Conservation (phyloP, 2,113 vertebrate genomes). For the Sturnus vulgaris region DNA sequence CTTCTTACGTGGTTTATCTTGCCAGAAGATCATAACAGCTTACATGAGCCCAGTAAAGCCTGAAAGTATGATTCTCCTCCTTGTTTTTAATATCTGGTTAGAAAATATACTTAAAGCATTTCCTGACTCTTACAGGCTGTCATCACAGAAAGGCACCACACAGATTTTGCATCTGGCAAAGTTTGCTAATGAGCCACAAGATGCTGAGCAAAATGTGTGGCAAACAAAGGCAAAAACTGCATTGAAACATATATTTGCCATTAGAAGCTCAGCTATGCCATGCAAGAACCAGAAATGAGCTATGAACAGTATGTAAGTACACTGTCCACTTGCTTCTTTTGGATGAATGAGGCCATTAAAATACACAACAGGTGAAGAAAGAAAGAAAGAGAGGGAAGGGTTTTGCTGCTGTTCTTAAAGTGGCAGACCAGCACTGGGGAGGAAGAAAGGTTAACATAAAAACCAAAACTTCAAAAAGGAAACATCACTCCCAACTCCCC, state of each 20-base stretch:
- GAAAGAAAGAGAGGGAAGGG: neutral
- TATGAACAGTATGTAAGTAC: neutral
- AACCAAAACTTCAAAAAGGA: neutral
- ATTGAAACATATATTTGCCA: neutral
- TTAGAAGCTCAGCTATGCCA: neutral
- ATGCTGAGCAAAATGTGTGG: neutral
- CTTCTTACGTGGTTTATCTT: neutral
- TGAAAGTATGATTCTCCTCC: neutral
- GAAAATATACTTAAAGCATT: neutral
- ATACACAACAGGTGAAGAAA: neutral
- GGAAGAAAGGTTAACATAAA: neutral
- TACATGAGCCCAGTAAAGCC: neutral
- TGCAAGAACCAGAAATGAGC: neutral
- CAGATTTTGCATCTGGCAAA: conserved; percentile 2
- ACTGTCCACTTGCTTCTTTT: neutral
- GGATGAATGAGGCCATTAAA: neutral
- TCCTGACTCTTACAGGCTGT: conserved; percentile 4
- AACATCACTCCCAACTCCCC: fast-evolving
- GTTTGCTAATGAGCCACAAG: conserved; percentile 24
- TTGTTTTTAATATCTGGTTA: conserved; percentile 4
- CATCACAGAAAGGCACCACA: conserved; percentile 15
- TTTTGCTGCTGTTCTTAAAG: neutral
- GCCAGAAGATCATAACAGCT: conserved; percentile 23
- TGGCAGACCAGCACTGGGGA: neutral
- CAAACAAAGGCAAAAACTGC: conserved; percentile 18